Conservation (phyloP, 2,113 vertebrate species). For the Rhizomys pruinosus region DNA sequence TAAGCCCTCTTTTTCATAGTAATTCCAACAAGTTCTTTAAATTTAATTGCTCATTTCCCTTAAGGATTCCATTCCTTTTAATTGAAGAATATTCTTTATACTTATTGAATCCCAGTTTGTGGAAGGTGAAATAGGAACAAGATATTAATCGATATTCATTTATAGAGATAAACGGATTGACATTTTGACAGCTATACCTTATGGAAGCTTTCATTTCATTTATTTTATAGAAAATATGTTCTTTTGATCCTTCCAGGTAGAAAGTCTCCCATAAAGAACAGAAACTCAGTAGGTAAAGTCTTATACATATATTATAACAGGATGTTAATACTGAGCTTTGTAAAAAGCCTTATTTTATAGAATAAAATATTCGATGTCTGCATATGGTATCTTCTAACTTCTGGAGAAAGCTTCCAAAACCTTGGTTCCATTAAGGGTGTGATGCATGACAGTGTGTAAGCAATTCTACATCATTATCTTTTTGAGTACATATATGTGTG, state of each 20-base stretch:
- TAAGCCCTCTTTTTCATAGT: background rate
- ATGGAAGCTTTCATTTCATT: background rate
- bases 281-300: background rate
- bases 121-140: background rate
- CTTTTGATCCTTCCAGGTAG: background rate
- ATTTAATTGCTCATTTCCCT: background rate
- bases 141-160: conserved; percentile 13
- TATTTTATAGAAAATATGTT: background rate
- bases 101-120: background rate
- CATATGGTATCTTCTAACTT: background rate
- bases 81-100: background rate
- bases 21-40: conserved; percentile 15
- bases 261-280: background rate
- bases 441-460: background rate
- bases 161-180: conserved; percentile 27
- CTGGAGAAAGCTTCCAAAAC: background rate
- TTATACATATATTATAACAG: background rate
- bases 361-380: background rate
- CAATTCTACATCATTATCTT: background rate
- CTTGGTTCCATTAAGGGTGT: no score
- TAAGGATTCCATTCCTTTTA: background rate
- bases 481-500: background rate
- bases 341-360: background rate
- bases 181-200: background rate
- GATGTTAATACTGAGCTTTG: background rate